These are phyloP conservation scores for Dioctria rufipes DNA, from an alignment of 2,888 invertebrate genomes.

Conservation along the genomic window DNA sequence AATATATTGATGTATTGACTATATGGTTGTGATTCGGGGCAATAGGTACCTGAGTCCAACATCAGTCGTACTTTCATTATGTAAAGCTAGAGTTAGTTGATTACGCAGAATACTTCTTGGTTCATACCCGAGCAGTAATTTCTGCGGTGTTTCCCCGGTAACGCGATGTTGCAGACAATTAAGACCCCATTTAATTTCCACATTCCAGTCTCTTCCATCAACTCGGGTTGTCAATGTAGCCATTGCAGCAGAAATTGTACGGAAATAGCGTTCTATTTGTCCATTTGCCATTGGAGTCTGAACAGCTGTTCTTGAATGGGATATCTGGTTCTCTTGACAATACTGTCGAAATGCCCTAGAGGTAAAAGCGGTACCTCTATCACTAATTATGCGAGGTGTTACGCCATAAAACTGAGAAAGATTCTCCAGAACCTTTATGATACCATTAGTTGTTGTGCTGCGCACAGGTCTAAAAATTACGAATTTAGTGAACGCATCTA, in stretches of 20 bases:
- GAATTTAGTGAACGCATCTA: constrained; percentile 59
- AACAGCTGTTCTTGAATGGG: constrained; percentile 61
- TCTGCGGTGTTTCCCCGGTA: neutral
- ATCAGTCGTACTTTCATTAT: neutral
- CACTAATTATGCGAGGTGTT: constrained; percentile 52
- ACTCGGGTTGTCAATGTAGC: too few species aligned
- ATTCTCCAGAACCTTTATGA: constrained; percentile 57
- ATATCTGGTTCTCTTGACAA: constrained; percentile 58
- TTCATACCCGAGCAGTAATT: constrained; percentile 4
- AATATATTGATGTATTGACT: too few species aligned
- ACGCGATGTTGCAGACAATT: neutral
- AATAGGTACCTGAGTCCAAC: too few species aligned
- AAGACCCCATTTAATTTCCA: constrained; percentile 2
- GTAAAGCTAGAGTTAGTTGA: neutral
- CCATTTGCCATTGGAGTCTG: constrained; percentile 60
- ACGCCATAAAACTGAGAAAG: constrained; percentile 59
- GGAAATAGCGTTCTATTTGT: too few species aligned
- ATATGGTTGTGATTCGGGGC: too few species aligned
- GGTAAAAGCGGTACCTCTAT: constrained; percentile 55
- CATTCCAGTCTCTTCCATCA: constrained; percentile 5
- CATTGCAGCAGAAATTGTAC: too few species aligned
- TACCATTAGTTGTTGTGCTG: constrained; percentile 55
- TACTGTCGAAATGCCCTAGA: constrained; percentile 59
- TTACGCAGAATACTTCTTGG: neutral
- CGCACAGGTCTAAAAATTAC: constrained; percentile 57